phyloP scores from a whole-genome alignment of 1,140 invertebrate species.

The Macrosteles quadrilineatus region DNA sequence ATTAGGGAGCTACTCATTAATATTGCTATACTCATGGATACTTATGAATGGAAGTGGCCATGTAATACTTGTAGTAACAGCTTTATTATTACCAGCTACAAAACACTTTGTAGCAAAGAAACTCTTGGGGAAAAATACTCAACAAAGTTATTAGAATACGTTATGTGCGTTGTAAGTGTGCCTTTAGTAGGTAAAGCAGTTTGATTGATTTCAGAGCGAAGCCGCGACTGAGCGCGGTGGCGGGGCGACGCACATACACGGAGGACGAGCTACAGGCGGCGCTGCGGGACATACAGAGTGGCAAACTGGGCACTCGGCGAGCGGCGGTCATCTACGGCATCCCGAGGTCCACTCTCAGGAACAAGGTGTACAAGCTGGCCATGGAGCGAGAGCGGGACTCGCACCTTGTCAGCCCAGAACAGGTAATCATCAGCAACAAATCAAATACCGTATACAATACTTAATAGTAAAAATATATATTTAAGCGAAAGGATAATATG shows the following conservation, averaged over 20 bases:
- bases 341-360: constrained; percentile 90
- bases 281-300: constrained; percentile 88
- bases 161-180: background rate
- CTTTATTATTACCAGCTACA: too few species aligned
- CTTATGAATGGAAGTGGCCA: too few species aligned
- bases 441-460: too few species aligned
- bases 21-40: too few species aligned
- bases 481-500: too few species aligned
- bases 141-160: too few species aligned
- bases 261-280: constrained; percentile 90
- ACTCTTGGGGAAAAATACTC: too few species aligned
- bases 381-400: constrained; percentile 66
- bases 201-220: constrained; percentile 58
- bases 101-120: too few species aligned
- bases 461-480: too few species aligned
- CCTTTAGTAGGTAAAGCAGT: constrained; percentile 10
- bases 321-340: constrained; percentile 95
- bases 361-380: constrained; percentile 90
- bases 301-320: constrained; percentile 86
- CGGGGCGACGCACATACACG: constrained; percentile 75
- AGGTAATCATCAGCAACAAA: too few species aligned
- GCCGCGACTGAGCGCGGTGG: constrained; percentile 59
- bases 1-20: too few species aligned
- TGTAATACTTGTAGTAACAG: too few species aligned
- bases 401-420: constrained; percentile 49